Base-by-base conservation (phyloP, 1,140 invertebrate genomes). In the Leucophenga varia region DNA sequence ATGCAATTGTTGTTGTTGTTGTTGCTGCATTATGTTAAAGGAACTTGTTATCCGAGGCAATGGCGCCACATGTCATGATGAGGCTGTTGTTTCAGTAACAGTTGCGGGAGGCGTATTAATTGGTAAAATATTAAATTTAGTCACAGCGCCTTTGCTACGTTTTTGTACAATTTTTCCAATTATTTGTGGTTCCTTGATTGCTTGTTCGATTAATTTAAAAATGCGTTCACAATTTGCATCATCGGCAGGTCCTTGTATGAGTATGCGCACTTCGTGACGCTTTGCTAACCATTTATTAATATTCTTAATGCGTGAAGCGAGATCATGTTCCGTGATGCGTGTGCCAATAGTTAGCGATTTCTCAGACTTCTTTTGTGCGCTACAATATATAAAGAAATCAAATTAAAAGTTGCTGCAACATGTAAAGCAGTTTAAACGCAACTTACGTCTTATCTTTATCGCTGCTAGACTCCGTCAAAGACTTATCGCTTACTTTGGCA, bases 281-380 rank as follows among this genome's bases (percentile, higher is more conserved):
- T 87, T 88, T 2, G 70, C 65, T 13, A 88, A 57, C 65, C 84
- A 79, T 64, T 83, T 86, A n/a, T 61, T 45, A 19, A 86, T 79
- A 59, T 84, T 86, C 46, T 79, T 86, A 0, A 83, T 54, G 41
- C 80, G 77, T 9, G 78, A 79, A 53, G 77, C 73, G 35, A 88
- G 75, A 73, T 88, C 86, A 73, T 87, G 79, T 17, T 85, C 77
- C 3, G 69, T 76, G 40, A 87, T 88, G 52, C 79, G 80, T 2
- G 77, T 71, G 9, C 81, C 81, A 18, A 88, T 58, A 1, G 79
- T 79, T 3, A 86, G 46, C 1, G 85, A 54, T 69, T 86, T 86
- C 45, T 82, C 78, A 0, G 67, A 38, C 37, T 47, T 19, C 78
- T 78, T 71, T 81, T 83, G 6, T 76, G 30, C 2, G n/a, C 34